These are phyloP conservation scores for Sycophaga agraensis DNA, from an alignment of 1,140 invertebrate species.

Conservation along the genomic window DNA sequence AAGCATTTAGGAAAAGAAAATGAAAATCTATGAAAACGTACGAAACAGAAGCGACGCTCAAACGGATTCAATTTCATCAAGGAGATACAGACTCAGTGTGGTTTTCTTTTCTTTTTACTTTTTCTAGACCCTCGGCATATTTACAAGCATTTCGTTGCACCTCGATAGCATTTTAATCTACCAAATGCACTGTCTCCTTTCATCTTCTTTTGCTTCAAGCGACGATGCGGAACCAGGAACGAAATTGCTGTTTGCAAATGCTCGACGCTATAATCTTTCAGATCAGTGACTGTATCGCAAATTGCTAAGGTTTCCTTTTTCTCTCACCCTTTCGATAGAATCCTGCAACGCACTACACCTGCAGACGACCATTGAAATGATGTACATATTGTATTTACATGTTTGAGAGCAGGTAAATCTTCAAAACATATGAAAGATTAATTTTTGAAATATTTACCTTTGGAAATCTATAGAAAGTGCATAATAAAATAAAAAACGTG, in stretches of 20 bases:
- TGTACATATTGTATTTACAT: too few species aligned
- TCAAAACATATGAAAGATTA: neutral
- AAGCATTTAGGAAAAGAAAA: conserved; percentile 22
- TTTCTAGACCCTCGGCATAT: conserved; percentile 31
- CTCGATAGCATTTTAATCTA: conserved; percentile 41
- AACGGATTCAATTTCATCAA: conserved; percentile 37
- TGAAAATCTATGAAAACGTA: conserved; percentile 25
- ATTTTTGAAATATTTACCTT: neutral
- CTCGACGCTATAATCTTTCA: conserved; percentile 39
- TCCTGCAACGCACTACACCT: neutral
- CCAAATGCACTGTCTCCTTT: conserved; percentile 34
- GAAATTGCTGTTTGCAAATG: conserved; percentile 36
- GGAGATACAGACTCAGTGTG: neutral
- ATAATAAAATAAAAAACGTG: neutral
- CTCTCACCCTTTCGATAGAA: neutral
- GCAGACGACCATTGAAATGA: too few species aligned
- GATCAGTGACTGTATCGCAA: conserved; percentile 32
- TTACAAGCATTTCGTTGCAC: conserved; percentile 36
- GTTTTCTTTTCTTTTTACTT: neutral
- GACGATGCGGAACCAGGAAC: neutral
- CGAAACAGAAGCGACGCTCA: conserved; percentile 26
- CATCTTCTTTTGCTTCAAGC: conserved; percentile 14
- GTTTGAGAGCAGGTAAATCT: too few species aligned
- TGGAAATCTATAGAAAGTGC: too few species aligned
- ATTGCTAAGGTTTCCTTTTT: neutral